Percentiles rank a stretch among this genome's conserved stretches.
Conservation (phyloP, 2,113 vertebrate species). For the Chloropsis cyanopogon region DNA sequence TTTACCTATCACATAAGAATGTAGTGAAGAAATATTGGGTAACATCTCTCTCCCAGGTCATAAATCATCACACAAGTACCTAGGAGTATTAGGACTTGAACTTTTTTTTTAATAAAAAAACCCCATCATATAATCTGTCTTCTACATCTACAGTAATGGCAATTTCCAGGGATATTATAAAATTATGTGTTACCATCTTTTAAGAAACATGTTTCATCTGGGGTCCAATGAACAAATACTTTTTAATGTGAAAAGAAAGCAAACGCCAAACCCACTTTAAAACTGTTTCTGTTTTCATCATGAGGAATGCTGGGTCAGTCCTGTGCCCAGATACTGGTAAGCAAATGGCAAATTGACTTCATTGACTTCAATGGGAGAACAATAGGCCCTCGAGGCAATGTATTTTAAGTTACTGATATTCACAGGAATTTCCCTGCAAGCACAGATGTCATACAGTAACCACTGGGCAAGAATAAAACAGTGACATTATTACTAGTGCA, state of each 20-base stretch:
- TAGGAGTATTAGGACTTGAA: not conserved
- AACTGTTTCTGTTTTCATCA: not conserved
- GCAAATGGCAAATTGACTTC: not conserved
- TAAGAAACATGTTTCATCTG: not conserved
- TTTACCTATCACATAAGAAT: not conserved
- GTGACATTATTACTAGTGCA: constrained; percentile 48
- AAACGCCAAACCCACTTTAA: not conserved
- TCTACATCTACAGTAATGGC: not conserved
- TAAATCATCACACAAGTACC: not conserved
- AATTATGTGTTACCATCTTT: not conserved
- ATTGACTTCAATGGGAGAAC: not conserved
- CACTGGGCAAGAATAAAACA: constrained; percentile 17
- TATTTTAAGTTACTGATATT: constrained; percentile 57
- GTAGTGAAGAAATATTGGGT: not conserved
- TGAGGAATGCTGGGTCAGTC: not conserved
- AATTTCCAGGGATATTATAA: not conserved
- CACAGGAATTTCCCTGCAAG: constrained; percentile 32
- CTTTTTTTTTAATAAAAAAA: not conserved
- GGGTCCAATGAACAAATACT: not conserved
- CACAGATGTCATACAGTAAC: constrained; percentile 43
- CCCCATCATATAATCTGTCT: not conserved
- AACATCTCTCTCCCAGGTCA: not conserved
- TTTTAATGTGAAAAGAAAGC: not conserved
- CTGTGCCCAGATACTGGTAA: not conserved
- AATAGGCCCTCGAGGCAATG: not conserved